Evolutionary conservation across 92 coral and sea anemone species (phyloP), one percentile per base, ranked within the genome.

Genomic region (Porites evermanni): DNA sequence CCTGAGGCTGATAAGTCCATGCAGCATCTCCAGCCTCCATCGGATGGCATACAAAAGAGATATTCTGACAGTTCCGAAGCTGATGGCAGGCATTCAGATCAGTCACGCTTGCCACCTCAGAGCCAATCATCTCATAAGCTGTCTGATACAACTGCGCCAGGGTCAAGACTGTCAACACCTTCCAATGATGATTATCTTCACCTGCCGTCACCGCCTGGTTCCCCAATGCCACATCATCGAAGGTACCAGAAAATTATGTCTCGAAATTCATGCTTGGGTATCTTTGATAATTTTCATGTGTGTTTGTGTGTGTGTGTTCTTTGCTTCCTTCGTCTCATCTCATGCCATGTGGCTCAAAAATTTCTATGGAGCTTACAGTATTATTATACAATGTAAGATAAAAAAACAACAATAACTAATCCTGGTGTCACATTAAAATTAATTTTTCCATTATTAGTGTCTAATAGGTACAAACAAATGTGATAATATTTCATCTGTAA

Each of bases 161-260:
- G 16, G n/a, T 59, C 87, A 12, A 75, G 94, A 50, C 84, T 91
- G 47, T 77, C 92, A 1, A 88, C 91, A 72, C 81, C 93, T 8
- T 53, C 89, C 20, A 71, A 91, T 6, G 89, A 91, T 87, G 95
- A 90, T 90, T 63, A 79, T 20, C 91, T 91, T 65, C 77, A 82
- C 56, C 77, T 91, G 53, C 93, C 93, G 0, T 91, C 93, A 21
- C 93, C 93, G 8, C 93, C 93, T 74, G 81, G 50, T 2, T 91
- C 93, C 11, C 93, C 93, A 1, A 60, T 19, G 64, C 76, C 52
- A 12, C 64, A 12, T 63, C 70, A 69, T 81, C 68, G 78, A 44
- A 70, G 86, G 86, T 70, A 65, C 53, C 53, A 1, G 19, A 29
- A 26, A 8, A 14, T 14, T 14, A 56, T 38, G 61, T 56, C 16